Conservation (phyloP, 2,797 vertebrate genomes). For the Agapornis canus region DNA sequence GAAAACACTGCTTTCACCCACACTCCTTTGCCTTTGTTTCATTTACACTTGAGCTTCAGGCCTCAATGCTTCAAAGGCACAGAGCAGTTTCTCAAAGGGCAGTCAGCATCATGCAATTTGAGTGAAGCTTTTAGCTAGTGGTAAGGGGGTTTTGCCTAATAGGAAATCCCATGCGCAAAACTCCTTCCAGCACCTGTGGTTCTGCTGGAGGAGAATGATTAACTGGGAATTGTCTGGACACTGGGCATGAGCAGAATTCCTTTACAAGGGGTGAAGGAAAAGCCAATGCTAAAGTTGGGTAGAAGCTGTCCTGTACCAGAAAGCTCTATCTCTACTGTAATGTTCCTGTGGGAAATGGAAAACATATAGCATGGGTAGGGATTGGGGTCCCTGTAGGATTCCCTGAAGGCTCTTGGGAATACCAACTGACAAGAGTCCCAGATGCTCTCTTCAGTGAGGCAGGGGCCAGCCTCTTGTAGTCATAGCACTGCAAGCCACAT, state of each 20-base stretch:
- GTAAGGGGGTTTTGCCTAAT: background rate
- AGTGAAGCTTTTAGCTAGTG: background rate
- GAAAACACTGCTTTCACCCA: background rate
- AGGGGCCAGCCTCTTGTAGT: background rate
- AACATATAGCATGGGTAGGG: too few relatives aligned
- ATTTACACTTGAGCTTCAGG: background rate
- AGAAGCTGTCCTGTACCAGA: background rate
- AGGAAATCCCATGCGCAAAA: background rate
- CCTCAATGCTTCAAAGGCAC: background rate
- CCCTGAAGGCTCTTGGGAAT: background rate
- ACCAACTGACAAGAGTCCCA: background rate
- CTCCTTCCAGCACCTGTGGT: background rate
- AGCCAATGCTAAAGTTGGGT: background rate
- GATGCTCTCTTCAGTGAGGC: background rate
- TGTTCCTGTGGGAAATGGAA: background rate
- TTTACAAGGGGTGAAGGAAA: background rate
- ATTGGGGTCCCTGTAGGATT: background rate
- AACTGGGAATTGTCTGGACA: background rate
- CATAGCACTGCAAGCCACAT: background rate
- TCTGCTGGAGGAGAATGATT: background rate
- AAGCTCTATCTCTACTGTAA: background rate
- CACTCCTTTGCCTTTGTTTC: background rate
- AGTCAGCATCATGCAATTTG: rapidly evolving
- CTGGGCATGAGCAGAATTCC: background rate
- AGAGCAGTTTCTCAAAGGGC: background rate